Conservation (phyloP, 2,888 invertebrate genomes). For the Agelastica alni region DNA sequence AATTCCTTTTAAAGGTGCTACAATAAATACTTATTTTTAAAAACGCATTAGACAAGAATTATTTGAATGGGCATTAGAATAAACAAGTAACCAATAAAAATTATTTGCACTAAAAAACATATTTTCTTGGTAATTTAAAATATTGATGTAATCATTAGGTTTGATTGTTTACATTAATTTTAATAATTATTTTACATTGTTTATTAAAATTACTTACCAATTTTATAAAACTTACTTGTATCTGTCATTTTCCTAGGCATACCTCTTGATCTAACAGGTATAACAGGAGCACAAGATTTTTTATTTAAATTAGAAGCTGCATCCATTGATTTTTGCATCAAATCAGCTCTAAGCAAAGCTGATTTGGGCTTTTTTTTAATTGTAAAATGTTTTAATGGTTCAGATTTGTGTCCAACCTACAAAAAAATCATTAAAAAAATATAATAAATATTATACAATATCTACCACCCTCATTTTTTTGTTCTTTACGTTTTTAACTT, state of each 20-base stretch:
- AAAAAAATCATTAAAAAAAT: constrained; percentile 22
- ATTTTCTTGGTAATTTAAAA: no score
- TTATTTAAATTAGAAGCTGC: constrained; percentile 88
- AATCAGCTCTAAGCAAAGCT: constrained; percentile 83
- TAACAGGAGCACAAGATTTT: constrained; percentile 85
- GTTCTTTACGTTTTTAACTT: no score
- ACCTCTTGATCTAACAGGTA: constrained; percentile 82
- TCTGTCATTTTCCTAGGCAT: constrained; percentile 98
- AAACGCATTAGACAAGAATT: background rate
- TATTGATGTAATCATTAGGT: no score
- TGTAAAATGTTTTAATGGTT: constrained; percentile 88
- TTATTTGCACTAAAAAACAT: no score
- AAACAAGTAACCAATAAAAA: no score
- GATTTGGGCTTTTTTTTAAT: constrained; percentile 94
- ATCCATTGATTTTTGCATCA: constrained; percentile 89
- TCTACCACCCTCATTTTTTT: no score
- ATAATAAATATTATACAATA: constrained; percentile 9
- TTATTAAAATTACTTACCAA: no score
- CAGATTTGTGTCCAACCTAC: constrained; percentile 79
- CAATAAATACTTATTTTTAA: constrained; percentile 29
- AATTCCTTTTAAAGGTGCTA: constrained; percentile 90
- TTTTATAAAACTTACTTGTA: constrained; percentile 66
- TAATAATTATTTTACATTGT: no score
- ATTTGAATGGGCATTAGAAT: background rate
- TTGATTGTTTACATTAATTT: no score